Percentiles rank a stretch among this genome's conserved stretches.
Conservation (phyloP, 2,888 invertebrate genomes). For the Dexiosoma caninum region DNA sequence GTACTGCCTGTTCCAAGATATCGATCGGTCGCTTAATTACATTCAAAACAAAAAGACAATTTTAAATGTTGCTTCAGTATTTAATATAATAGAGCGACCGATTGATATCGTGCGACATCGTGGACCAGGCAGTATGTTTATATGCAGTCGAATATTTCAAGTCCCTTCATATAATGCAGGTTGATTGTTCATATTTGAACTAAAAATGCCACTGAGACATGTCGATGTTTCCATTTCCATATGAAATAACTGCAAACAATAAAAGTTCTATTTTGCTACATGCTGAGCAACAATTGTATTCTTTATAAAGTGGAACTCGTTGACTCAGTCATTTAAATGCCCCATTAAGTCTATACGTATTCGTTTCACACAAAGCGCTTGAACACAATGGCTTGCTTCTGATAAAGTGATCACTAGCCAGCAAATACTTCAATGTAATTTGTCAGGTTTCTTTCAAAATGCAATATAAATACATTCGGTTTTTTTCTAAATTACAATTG, state of each 20-base stretch:
- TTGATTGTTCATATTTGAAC: neutral
- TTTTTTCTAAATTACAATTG: neutral
- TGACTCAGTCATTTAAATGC: neutral
- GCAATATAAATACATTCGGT: conserved; percentile 11
- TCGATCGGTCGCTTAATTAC: no score
- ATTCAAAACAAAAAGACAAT: no score
- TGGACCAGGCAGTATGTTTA: no score
- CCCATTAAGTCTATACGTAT: neutral
- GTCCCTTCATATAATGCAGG: neutral
- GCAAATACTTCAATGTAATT: conserved; percentile 3
- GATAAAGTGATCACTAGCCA: no score
- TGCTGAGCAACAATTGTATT: neutral
- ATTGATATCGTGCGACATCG: no score
- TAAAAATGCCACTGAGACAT: neutral
- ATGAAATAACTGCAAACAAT: neutral
- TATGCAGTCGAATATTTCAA: no score
- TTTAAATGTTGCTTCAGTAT: no score
- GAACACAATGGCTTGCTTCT: no score
- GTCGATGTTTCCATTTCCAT: conserved; percentile 5
- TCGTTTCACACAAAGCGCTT: neutral
- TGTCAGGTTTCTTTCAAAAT: neutral
- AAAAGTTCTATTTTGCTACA: neutral
- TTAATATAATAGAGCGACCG: no score
- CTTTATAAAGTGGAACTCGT: neutral
- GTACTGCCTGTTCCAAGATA: no score